phyloP scores from a whole-genome alignment of 2,888 invertebrate genomes.

The Lissocephala sabroskyi region DNA sequence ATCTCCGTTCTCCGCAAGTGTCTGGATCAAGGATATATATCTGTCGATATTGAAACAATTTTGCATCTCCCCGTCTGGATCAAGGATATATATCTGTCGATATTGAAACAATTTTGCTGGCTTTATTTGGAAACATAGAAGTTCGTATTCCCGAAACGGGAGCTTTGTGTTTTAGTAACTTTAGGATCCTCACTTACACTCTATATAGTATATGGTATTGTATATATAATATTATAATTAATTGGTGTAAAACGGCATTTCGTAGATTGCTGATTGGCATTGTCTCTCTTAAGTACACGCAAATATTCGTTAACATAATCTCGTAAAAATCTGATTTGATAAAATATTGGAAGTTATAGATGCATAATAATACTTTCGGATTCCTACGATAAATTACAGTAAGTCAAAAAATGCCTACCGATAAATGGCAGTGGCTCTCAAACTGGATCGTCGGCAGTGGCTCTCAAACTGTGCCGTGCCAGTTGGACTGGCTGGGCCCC shows the following conservation, averaged over 20 bases:
- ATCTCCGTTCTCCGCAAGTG: not conserved
- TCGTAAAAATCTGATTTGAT: constrained; percentile 34
- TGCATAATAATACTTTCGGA: constrained; percentile 50
- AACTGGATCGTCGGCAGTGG: constrained; percentile 44
- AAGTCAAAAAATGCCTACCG: constrained; percentile 42
- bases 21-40: constrained; percentile 38
- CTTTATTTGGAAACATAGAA: constrained; percentile 52
- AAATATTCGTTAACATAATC: constrained; percentile 33
- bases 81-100: constrained; percentile 28
- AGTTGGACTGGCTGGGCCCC: constrained; percentile 34
- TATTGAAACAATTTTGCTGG: constrained; percentile 35
- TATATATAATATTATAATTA: too few relatives aligned
- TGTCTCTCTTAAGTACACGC: not conserved
- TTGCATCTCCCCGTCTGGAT: constrained; percentile 24
- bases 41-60: constrained; percentile 25
- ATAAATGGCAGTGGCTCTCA: constrained; percentile 31
- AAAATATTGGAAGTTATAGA: constrained; percentile 50
- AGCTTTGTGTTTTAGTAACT: constrained; percentile 57
- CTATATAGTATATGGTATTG: too few relatives aligned
- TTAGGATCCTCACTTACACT: constrained; percentile 36
- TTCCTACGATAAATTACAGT: constrained; percentile 51
- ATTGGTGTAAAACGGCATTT: constrained; percentile 2
- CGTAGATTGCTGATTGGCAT: not conserved
- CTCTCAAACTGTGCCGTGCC: constrained; percentile 20
- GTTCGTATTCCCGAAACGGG: constrained; percentile 39